Conservation (phyloP, 2,797 vertebrate species). For the Phataginus tetradactyla region DNA sequence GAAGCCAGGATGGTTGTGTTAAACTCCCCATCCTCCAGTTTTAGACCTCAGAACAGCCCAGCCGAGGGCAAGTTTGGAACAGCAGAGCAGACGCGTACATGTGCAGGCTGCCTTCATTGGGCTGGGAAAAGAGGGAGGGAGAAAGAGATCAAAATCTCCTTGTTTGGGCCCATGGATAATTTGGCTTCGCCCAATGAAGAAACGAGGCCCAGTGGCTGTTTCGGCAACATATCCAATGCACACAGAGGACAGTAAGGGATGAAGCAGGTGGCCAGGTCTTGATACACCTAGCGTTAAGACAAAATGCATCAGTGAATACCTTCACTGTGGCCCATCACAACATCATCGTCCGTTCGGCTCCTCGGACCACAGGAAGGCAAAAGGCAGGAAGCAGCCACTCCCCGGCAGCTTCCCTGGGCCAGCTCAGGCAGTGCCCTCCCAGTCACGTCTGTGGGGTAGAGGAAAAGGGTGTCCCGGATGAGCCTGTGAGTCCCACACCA, state of each 20-base stretch:
- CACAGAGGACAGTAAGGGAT: not conserved
- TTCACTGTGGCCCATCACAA: not conserved
- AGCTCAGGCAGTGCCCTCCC: not conserved
- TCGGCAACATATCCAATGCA: not conserved
- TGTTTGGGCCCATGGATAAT: not conserved
- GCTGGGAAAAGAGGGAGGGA: not conserved
- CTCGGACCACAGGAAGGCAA: not conserved
- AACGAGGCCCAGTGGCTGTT: not conserved
- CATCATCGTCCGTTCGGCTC: not conserved
- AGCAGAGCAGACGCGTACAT: not conserved
- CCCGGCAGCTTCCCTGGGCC: not conserved
- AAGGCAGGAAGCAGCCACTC: not conserved
- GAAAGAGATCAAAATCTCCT: not conserved
- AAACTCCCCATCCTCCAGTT: not conserved
- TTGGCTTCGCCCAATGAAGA: not conserved
- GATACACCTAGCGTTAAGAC: not conserved
- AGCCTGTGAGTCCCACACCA: not conserved
- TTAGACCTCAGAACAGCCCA: not conserved
- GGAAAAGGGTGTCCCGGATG: not conserved
- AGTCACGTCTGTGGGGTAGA: not conserved
- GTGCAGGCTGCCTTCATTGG: not conserved
- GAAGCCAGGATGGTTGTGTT: not conserved
- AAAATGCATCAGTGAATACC: not conserved
- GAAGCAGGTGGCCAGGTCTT: not conserved
- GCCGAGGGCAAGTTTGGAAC: not conserved